A percentile compares a stretch with the other conserved stretches of the same genome.
Evolutionary conservation across 2,113 vertebrate species (phyloP).

Genomic region (Amphiprion ocellaris): DNA sequence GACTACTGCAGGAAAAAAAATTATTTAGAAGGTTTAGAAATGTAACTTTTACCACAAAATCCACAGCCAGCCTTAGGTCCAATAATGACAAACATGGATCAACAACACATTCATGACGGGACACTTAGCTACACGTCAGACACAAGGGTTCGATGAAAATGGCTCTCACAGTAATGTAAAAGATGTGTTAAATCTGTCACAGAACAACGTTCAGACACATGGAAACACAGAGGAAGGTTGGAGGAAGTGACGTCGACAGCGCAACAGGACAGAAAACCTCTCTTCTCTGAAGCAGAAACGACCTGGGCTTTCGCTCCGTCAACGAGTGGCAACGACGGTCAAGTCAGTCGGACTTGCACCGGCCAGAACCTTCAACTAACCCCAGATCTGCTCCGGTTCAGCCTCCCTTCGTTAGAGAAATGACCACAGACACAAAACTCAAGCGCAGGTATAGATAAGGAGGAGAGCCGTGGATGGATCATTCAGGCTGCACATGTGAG

Average conservation of each 20-base stretch:
- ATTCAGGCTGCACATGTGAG: slow-evolving; percentile 71
- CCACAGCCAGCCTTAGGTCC: slow-evolving; percentile 55
- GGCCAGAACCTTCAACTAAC: slow-evolving; percentile 49
- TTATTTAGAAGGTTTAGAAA: slow-evolving; percentile 58
- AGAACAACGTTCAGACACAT: slow-evolving; percentile 19
- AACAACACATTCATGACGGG: slow-evolving; percentile 61
- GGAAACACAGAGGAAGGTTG: neutral
- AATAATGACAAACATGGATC: slow-evolving; percentile 53
- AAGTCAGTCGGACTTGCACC: slow-evolving; percentile 61
- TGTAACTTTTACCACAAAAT: slow-evolving; percentile 30
- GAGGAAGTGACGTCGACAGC: slow-evolving; percentile 50
- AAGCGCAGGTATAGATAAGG: slow-evolving; percentile 21
- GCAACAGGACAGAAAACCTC: slow-evolving; percentile 64
- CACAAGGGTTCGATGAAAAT: slow-evolving; percentile 22
- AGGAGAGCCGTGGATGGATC: slow-evolving; percentile 27
- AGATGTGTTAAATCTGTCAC: slow-evolving; percentile 31
- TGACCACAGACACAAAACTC: slow-evolving; percentile 39
- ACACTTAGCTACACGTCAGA: slow-evolving; percentile 55
- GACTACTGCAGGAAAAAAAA: slow-evolving; percentile 20
- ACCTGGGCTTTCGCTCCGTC: slow-evolving; percentile 40
- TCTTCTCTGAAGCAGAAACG: slow-evolving; percentile 40
- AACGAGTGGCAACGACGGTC: slow-evolving; percentile 43
- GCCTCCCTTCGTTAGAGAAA: slow-evolving; percentile 56
- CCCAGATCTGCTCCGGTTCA: slow-evolving; percentile 44
- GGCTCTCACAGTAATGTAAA: slow-evolving; percentile 33